phyloP scores from a whole-genome alignment of 2,888 invertebrate genomes.

The Ferdinandea cuprea region DNA sequence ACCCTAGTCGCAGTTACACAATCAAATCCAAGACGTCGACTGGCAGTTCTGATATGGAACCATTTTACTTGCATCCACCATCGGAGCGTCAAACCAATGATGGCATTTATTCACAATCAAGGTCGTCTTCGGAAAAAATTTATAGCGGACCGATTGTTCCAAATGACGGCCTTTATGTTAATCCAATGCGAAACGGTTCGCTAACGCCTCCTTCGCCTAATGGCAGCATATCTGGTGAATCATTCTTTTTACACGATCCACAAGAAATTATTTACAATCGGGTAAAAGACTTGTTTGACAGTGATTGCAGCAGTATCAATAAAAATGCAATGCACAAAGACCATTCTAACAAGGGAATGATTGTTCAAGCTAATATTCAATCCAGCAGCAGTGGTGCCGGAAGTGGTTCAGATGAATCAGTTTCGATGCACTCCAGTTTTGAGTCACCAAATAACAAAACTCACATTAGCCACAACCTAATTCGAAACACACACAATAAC shows the following conservation, averaged over 20 bases:
- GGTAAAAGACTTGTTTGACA: constrained; percentile 91
- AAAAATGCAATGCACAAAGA: constrained; percentile 77
- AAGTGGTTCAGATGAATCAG: constrained; percentile 86
- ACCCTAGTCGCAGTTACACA: constrained; percentile 82
- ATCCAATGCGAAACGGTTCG: constrained; percentile 88
- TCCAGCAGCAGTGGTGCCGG: constrained; percentile 88
- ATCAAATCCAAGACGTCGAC: constrained; percentile 83
- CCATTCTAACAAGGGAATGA: constrained; percentile 83
- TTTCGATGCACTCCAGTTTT: constrained; percentile 85
- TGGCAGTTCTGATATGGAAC: constrained; percentile 84
- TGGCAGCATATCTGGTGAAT: constrained; percentile 86
- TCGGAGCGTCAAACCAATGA: constrained; percentile 81
- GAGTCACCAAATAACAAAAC: constrained; percentile 80
- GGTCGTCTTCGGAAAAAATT: constrained; percentile 81
- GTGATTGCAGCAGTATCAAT: constrained; percentile 81
- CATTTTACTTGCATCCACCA: constrained; percentile 91
- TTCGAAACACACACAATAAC: constrained; percentile 75
- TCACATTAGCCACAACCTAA: constrained; percentile 78
- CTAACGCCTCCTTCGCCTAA: constrained; percentile 85
- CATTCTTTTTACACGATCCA: constrained; percentile 93
- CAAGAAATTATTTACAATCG: constrained; percentile 92
- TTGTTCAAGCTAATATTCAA: constrained; percentile 94
- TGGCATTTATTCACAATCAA: constrained; percentile 79
- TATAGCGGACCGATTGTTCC: constrained; percentile 80
- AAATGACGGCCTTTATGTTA: constrained; percentile 91